A percentile compares a stretch with the other conserved stretches of the same genome.
These are phyloP conservation scores for Myiozetetes cayanensis DNA, from an alignment of 2,113 vertebrate genomes.

Conservation along the genomic window DNA sequence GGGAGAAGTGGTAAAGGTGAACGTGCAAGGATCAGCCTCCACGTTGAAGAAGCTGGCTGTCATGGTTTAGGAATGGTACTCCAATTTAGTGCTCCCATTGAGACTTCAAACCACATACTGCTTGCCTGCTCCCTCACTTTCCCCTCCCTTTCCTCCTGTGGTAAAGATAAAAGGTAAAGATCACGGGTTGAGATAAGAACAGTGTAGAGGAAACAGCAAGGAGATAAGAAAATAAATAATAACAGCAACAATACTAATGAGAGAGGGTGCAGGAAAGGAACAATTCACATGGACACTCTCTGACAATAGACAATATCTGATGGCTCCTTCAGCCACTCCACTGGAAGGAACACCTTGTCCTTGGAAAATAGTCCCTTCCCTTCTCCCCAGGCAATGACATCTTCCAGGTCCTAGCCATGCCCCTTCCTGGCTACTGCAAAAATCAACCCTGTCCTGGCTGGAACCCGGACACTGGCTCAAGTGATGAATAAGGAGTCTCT, in stretches of 20 bases:
- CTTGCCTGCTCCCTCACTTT: not conserved
- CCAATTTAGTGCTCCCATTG: not conserved
- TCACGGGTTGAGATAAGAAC: not conserved
- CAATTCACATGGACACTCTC: not conserved
- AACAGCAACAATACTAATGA: not conserved
- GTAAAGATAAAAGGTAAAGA: not conserved
- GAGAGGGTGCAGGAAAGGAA: not conserved
- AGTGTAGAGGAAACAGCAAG: not conserved
- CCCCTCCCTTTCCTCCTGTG: not conserved
- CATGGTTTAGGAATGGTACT: not conserved
- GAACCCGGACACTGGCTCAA: not conserved
- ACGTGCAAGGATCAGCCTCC: accelerated
- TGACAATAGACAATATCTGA: not conserved
- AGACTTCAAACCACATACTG: not conserved
- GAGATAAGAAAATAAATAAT: not conserved
- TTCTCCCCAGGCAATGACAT: not conserved
- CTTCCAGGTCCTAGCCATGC: not conserved
- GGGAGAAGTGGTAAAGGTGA: not conserved
- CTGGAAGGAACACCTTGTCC: not conserved
- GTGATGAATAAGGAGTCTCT: not conserved
- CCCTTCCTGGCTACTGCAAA: not conserved
- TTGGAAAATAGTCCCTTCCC: not conserved
- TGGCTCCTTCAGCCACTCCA: not conserved
- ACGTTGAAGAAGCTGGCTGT: not conserved
- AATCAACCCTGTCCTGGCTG: not conserved